Evolutionary conservation across 2,888 invertebrate species (phyloP).

Genomic region (Lithophane socia): DNA sequence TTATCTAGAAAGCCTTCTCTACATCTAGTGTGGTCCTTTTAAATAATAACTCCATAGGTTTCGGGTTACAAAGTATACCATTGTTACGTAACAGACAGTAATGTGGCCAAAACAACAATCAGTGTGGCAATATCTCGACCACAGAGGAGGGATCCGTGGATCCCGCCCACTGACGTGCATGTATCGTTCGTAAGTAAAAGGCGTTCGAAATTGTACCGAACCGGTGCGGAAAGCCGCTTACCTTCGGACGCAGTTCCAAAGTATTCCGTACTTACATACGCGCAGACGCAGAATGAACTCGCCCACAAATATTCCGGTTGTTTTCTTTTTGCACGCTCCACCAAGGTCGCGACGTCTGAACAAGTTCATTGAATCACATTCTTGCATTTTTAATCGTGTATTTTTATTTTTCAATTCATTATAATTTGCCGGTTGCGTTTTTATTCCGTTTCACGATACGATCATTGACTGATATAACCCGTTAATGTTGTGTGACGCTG

Average conservation of each 20-base stretch:
- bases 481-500: slow-evolving; percentile 28
- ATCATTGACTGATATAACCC: slow-evolving; percentile 32
- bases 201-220: slow-evolving; percentile 67
- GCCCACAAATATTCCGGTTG: slow-evolving; percentile 71
- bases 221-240: slow-evolving; percentile 83
- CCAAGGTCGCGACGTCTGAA: slow-evolving; percentile 81
- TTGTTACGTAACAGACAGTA: slow-evolving; percentile 49
- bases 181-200: slow-evolving; percentile 70
- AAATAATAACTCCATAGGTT: slow-evolving; percentile 29
- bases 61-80: slow-evolving; percentile 34
- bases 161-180: slow-evolving; percentile 74
- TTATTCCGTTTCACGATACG: slow-evolving; percentile 40
- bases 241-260: slow-evolving; percentile 80
- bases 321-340: slow-evolving; percentile 73
- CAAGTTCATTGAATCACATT: slow-evolving; percentile 78
- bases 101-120: slow-evolving; percentile 62
- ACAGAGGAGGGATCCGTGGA: slow-evolving; percentile 70
- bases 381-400: slow-evolving; percentile 68
- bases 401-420: slow-evolving; percentile 62
- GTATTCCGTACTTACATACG: slow-evolving; percentile 65
- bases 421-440: slow-evolving; percentile 46
- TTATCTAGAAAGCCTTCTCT: slow-evolving; percentile 5
- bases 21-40: slow-evolving; percentile 23
- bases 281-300: slow-evolving; percentile 56
- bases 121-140: slow-evolving; percentile 57